A percentile compares a stretch with the other conserved stretches of the same genome.
Conservation (phyloP, 1,140 invertebrate species). For the Latrodectus geometricus region DNA sequence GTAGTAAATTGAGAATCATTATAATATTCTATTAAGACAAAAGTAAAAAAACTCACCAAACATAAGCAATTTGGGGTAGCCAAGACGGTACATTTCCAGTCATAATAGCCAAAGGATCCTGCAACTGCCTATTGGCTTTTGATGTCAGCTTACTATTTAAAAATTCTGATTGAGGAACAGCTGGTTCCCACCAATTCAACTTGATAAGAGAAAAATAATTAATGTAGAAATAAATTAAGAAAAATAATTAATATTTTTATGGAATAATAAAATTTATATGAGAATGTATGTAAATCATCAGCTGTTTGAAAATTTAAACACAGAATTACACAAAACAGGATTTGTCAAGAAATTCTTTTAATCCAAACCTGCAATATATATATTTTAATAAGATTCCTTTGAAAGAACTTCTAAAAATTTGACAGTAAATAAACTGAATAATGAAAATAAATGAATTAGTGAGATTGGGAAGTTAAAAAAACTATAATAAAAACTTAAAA, state of each 20-base stretch:
- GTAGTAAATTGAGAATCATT: no score
- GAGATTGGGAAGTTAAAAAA: no score
- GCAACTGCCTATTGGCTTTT: constrained; percentile 95
- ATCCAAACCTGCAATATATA: no score
- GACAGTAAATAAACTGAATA: no score
- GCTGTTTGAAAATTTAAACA: no score
- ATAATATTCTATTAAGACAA: no score
- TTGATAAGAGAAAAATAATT: constrained; percentile 24
- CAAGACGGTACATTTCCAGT: constrained; percentile 95
- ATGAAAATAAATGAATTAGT: no score
- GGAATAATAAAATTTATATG: neutral
- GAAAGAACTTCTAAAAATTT: no score
- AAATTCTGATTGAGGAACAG: constrained; percentile 74
- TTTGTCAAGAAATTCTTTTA: no score
- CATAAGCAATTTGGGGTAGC: constrained; percentile 92
- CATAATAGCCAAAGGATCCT: constrained; percentile 98
- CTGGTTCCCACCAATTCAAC: constrained; percentile 63
- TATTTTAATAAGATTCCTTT: no score
- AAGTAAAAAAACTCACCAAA: constrained; percentile 75
- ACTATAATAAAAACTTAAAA: no score
- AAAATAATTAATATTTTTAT: neutral
- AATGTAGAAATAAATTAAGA: neutral
- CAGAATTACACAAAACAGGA: neutral
- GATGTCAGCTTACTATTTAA: constrained; percentile 86
- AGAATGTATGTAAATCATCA: neutral